phyloP scores from a whole-genome alignment of 2,113 vertebrate species.

The Grammomys dolichurus region DNA sequence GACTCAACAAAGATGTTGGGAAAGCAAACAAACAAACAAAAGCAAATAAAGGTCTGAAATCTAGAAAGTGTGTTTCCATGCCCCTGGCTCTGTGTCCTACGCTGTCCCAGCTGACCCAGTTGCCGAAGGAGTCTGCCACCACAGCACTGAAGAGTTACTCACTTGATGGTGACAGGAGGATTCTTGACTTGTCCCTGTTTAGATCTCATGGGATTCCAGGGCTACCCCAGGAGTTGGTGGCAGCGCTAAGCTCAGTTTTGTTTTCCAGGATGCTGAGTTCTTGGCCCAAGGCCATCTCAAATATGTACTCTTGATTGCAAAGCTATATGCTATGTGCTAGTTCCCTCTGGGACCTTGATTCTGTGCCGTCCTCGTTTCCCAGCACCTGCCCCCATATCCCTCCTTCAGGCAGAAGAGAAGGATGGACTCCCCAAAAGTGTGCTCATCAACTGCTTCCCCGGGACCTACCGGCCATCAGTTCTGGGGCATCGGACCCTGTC shows the following conservation, averaged over 20 bases:
- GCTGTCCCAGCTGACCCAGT: not conserved
- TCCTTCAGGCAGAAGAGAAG: not conserved
- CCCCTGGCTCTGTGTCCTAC: not conserved
- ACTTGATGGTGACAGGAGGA: not conserved
- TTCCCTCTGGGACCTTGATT: not conserved
- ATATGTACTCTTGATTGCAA: accelerated
- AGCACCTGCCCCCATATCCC: not conserved
- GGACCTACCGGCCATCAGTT: accelerated
- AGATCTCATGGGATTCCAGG: not conserved
- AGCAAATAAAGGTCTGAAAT: not conserved
- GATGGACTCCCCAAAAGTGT: accelerated
- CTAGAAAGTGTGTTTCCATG: too few species aligned
- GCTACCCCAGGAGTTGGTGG: accelerated
- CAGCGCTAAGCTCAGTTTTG: not conserved
- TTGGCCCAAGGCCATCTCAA: not conserved
- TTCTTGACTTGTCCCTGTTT: not conserved
- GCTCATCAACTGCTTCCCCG: not conserved
- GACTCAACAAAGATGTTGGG: not conserved
- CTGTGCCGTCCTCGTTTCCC: accelerated
- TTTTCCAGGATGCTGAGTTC: not conserved
- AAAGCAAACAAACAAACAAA: not conserved
- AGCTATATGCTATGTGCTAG: accelerated
- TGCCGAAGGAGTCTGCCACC: accelerated
- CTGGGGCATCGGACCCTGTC: not conserved
- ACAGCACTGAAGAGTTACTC: not conserved